Conservation (phyloP, 2,113 vertebrate genomes). For the Nestor notabilis region DNA sequence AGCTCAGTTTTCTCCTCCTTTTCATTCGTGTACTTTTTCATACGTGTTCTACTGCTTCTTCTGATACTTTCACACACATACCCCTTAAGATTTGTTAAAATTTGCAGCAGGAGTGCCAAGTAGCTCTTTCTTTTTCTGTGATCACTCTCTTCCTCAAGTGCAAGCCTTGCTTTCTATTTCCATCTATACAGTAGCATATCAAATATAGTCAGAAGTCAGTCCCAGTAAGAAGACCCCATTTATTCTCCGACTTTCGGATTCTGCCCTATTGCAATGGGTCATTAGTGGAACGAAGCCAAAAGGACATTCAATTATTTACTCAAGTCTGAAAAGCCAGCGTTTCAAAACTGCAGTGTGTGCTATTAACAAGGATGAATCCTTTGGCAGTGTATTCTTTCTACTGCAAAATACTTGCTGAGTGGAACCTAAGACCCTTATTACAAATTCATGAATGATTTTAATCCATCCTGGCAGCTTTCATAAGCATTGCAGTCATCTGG, state of each 20-base stretch:
- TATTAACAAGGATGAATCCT: slow-evolving; percentile 62
- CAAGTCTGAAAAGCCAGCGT: not conserved
- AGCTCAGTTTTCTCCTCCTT: not conserved
- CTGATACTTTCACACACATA: not conserved
- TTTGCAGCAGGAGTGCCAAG: not conserved
- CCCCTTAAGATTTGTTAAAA: not conserved
- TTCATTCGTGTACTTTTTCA: not conserved
- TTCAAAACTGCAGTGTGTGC: slow-evolving; percentile 12
- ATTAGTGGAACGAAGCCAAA: slow-evolving; percentile 72
- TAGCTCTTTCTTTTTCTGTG: not conserved
- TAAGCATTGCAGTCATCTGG: slow-evolving; percentile 59
- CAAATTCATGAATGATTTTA: slow-evolving; percentile 75
- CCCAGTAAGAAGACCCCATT: not conserved
- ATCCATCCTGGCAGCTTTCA: slow-evolving; percentile 75
- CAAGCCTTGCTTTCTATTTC: not conserved
- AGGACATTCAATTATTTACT: slow-evolving; percentile 65
- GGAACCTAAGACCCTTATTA: slow-evolving; percentile 65
- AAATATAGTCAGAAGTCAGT: not conserved
- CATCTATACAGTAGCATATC: not conserved
- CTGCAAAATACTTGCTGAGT: slow-evolving; percentile 39
- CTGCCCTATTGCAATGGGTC: slow-evolving; percentile 54
- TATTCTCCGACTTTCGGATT: slow-evolving; percentile 47
- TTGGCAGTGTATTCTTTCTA: slow-evolving; percentile 55
- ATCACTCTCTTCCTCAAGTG: not conserved
- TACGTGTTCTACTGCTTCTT: not conserved